phyloP scores from a whole-genome alignment of 2,888 invertebrate species.

The Agriopis leucophaearia region DNA sequence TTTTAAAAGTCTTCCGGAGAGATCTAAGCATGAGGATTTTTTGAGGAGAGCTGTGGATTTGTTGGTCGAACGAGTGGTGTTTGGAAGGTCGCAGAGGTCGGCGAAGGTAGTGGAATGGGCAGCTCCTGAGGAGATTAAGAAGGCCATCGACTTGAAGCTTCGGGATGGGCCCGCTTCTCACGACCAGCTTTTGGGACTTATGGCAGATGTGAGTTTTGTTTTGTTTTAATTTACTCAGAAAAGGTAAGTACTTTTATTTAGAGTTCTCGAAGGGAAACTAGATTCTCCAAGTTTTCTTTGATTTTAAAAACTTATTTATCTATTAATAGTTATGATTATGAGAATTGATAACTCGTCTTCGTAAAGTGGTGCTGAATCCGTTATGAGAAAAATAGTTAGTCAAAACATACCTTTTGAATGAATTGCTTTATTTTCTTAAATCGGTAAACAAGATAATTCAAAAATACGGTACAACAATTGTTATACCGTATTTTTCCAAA shows the following conservation, averaged over 20 bases:
- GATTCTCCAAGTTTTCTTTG: no score
- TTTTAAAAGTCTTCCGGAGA: constrained; percentile 88
- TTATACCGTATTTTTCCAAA: no score
- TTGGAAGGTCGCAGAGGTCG: constrained; percentile 90
- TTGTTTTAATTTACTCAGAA: not conserved
- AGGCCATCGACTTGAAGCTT: constrained; percentile 89
- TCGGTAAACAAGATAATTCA: no score
- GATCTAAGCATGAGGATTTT: constrained; percentile 90
- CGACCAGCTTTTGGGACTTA: constrained; percentile 88
- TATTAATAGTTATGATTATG: not conserved
- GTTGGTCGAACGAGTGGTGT: constrained; percentile 91
- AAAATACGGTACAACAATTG: no score
- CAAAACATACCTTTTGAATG: no score
- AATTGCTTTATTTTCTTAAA: no score
- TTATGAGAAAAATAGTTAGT: no score
- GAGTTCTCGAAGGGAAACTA: no score
- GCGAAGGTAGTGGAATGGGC: constrained; percentile 94
- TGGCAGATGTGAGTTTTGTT: constrained; percentile 88
- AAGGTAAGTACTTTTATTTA: not conserved
- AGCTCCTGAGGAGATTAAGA: constrained; percentile 90
- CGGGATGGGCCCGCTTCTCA: constrained; percentile 87
- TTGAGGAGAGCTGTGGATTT: constrained; percentile 90
- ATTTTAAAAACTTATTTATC: not conserved
- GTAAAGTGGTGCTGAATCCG: no score
- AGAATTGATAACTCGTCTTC: not conserved